A percentile compares a stretch with the other conserved stretches of the same genome.
Evolutionary conservation across 2,113 vertebrate genomes (phyloP).

Genomic region (Ceyx margarethae): DNA sequence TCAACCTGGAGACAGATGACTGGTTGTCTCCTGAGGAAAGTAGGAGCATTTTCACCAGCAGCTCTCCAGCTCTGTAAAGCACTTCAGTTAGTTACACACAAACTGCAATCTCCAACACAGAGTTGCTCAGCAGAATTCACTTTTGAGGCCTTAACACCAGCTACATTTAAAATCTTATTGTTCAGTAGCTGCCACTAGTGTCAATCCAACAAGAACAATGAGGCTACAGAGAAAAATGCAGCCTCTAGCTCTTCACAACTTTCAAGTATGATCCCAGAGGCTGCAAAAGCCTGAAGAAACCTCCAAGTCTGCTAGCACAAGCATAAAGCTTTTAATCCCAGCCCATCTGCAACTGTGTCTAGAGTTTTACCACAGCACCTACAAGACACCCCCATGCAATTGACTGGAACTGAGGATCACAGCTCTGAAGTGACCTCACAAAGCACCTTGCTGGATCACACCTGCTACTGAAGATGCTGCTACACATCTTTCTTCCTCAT

Average conservation of each 20-base stretch:
- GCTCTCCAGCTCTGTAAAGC: neutral
- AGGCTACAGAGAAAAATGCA: neutral
- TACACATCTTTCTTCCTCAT: neutral
- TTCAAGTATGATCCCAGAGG: neutral
- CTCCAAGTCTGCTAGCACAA: neutral
- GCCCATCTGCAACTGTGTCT: neutral
- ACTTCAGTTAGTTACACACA: neutral
- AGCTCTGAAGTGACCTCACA: neutral
- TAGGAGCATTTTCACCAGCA: neutral
- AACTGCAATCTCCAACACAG: neutral
- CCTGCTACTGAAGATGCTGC: neutral
- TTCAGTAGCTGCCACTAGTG: neutral
- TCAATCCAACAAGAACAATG: neutral
- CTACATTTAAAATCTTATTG: neutral
- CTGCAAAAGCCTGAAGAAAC: neutral
- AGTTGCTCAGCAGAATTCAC: neutral
- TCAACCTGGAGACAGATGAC: accelerated
- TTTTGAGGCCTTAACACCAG: neutral
- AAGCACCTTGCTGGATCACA: neutral
- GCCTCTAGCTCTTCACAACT: neutral
- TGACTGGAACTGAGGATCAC: neutral
- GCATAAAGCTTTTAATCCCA: neutral
- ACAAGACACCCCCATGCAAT: neutral
- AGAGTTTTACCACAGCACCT: neutral
- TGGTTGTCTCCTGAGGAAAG: neutral